A percentile compares a stretch with the other conserved stretches of the same genome.
These are phyloP conservation scores for Stichopus chloronotus DNA, from an alignment of 35 echinoderm and acorn worm species.

Conservation along the genomic window DNA sequence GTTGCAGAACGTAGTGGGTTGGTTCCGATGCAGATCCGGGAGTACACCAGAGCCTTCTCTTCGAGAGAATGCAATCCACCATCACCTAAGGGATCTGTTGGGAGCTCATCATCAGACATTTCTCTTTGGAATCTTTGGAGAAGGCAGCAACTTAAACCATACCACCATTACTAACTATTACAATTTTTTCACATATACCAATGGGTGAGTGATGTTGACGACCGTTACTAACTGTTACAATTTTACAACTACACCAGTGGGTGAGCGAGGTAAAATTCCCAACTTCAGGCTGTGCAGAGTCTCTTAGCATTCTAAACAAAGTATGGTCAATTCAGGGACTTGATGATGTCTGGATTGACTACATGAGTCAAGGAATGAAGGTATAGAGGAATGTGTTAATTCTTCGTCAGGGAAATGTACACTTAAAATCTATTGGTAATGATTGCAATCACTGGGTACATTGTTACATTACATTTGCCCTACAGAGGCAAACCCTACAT, in stretches of 20 bases:
- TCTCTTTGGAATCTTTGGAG: constrained; percentile 79
- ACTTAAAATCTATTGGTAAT: no score
- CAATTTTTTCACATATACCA: constrained; percentile 65
- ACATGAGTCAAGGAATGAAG: no score
- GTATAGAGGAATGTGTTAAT: no score
- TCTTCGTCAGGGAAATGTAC: no score
- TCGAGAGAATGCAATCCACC: constrained; percentile 68
- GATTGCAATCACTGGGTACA: no score
- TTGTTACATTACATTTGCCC: no score
- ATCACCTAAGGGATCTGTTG: constrained; percentile 55
- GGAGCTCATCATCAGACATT: constrained; percentile 54
- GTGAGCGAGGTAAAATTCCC: constrained; percentile 53
- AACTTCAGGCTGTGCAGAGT: constrained; percentile 20
- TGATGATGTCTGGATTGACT: no score
- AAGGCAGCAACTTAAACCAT: constrained; percentile 61
- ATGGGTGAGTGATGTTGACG: constrained; percentile 57
- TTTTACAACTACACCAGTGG: constrained; percentile 61
- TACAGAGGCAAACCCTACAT: no score
- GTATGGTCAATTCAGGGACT: no score
- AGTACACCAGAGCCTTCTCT: constrained; percentile 66
- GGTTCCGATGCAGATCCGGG: constrained; percentile 77
- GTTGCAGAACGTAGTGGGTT: constrained; percentile 75
- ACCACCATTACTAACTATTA: constrained; percentile 74
- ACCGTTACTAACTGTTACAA: constrained; percentile 70
- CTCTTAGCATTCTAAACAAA: no score